Conservation (phyloP, 2,888 invertebrate genomes). For the Drymonia ruficornis region DNA sequence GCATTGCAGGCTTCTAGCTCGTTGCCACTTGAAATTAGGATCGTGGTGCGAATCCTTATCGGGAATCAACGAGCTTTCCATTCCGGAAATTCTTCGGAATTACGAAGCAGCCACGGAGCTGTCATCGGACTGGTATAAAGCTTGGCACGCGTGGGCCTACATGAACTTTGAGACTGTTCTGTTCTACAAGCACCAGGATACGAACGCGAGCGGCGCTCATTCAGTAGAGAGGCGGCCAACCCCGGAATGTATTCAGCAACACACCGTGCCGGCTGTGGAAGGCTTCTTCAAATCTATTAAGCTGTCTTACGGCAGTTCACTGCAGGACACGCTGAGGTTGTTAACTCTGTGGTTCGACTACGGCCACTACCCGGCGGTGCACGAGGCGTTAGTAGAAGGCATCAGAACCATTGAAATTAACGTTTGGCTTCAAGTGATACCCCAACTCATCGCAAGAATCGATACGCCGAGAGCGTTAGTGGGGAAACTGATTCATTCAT, state of each 20-base stretch:
- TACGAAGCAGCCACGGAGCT: conserved; percentile 93
- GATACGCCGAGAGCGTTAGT: conserved; percentile 96
- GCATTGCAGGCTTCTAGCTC: conserved; percentile 86
- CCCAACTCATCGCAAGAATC: conserved; percentile 98
- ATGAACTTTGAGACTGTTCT: conserved; percentile 98
- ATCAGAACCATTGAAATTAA: conserved; percentile 97
- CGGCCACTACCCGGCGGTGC: conserved; percentile 96
- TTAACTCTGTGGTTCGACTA: conserved; percentile 99
- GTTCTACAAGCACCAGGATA: conserved; percentile 83
- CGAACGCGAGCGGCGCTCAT: conserved; percentile 50
- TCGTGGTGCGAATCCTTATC: conserved; percentile 96
- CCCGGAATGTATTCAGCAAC: conserved; percentile 87
- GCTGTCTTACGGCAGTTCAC: conserved; percentile 94
- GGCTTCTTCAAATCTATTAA: conserved; percentile 98
- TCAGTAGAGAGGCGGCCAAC: conserved; percentile 52
- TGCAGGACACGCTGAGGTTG: conserved; percentile 98
- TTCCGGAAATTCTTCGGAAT: conserved; percentile 89
- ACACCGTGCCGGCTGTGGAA: conserved; percentile 96
- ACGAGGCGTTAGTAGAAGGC: conserved; percentile 96
- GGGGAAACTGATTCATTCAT: conserved; percentile 94
- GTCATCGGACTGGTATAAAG: conserved; percentile 96
- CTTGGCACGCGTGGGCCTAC: conserved; percentile 99
- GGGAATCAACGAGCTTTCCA: conserved; percentile 91
- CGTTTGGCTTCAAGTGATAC: conserved; percentile 99
- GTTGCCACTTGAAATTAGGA: conserved; percentile 97